Base-by-base conservation (phyloP, 2,888 invertebrate genomes). In the Aradus depressus region DNA sequence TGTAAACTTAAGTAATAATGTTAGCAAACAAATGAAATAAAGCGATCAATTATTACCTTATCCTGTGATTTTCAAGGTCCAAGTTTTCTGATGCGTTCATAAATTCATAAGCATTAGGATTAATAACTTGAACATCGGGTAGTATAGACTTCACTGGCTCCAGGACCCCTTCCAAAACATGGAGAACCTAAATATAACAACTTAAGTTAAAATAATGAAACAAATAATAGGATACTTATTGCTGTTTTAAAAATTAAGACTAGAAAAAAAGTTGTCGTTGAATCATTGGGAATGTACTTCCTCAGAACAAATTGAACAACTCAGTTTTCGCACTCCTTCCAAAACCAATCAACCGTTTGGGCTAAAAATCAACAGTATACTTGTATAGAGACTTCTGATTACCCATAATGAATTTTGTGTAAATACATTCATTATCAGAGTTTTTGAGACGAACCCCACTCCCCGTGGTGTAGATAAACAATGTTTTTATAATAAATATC, bases 91-190 rank as follows among this genome's bases (percentile, higher is more conserved):
- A 84, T 63, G 81, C 77, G 64, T 82, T 80, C 56, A 89, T 69
- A 64, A 88, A 88, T 63, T 83, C 79, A 64, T 76, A 79, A 2
- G 89, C 90, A 62, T 84, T 84, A 1, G 88, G 87, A 66, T 86
- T 88, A 67, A 79, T 83, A 43, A 85, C 75, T 10, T 72, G 71
- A 3, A 71, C 70, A 52, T 76, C 74, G n/a, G 73, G 70, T 18
- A 75, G 72, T 50, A 74, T 73, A n/a, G 68, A 63, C 39, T 68
- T 64, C 4, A 88, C 77, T 0, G 90, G 90, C 60, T 83, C 79
- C 54, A 91, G 70, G 23, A 91, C 87, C 68, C 87, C 84, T 64
- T 89, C 88, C 65, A 91, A 87, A 62, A 88, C 80, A 68, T 91
- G 89, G 60, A 91, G 74, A 14, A 89, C 80, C 86, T 90, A 55